Base-by-base conservation (phyloP, 2,113 vertebrate genomes). In the Pogonocichla stellata region DNA sequence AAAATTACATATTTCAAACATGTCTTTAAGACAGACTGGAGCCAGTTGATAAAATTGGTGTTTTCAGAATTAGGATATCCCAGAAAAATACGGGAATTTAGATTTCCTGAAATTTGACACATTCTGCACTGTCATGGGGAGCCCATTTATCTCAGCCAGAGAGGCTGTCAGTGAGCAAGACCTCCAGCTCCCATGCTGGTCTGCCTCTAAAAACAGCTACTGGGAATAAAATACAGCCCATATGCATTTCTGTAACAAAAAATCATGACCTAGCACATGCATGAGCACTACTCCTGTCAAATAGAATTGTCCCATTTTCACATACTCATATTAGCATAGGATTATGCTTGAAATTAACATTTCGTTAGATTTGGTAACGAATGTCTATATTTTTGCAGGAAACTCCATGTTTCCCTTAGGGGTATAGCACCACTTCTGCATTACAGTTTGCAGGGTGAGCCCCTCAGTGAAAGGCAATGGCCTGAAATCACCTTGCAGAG, bases 1-100 rank as follows among this genome's bases (percentile, higher is more conserved):
- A 94, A 96, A 96, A 96, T 95, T 93, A 92, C 53, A 78, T 47
- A 31, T 71, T 92, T 95, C 80, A 93, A 90, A 64, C 69, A 20
- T 61, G 51, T 73, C 51, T 92, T 92, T 84, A 78, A 86, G 96
- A 48, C 88, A 90, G 43, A 29, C 65, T 86, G 85, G 83, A 93
- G 80, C 75, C 90, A 84, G 81, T 60, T 88, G 51, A 71, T 92
- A 73, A 95, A 96, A 88, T 25, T 82, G 62, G 8, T 86, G 54
- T 50, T 95, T 96, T 95, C 57, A 69, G 61, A 86, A 80, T 45
- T 48, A 88, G 72, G 71, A 56, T 53, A 56, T 47, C 67, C 72
- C 81, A 88, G 54, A 87, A 94, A 65, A 23, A 29, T 54, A 23
- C 5, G 66, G 61, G 54, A 89, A 80, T 88, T 80, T 62, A 28